Base-by-base conservation (phyloP, 30 jellyfish, hydroid and myxozoan genomes). In the Cassiopea andromeda region DNA sequence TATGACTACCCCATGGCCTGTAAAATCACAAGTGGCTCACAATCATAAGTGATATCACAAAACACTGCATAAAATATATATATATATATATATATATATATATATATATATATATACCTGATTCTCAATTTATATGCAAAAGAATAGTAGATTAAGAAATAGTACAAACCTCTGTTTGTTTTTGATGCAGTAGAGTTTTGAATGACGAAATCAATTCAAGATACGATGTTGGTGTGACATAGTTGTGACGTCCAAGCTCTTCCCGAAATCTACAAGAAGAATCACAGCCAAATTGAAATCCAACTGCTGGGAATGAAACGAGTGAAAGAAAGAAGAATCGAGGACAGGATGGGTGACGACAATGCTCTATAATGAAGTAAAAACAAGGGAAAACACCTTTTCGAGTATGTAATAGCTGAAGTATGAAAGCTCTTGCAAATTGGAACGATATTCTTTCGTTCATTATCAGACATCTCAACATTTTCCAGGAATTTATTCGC, bases 161-260 rank as follows among this genome's bases (percentile, higher is more conserved):
- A 4, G 4, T 61, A 80, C 88, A 43, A 27, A 95, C 99, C 98
- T 96, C 99, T 38, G 96, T 95, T 79, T 89, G 96, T 77, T 96
- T 96, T 73, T 92, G 98, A 43, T 89, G 78, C 61, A 96, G 97
- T 54, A 96, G 72, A 43, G 83, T 96, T 83, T 96, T 96, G 80
- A 96, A 96, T 17, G 98, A 88, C 0, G 98, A 86, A 44, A 96
- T 96, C 86, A 96, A 84, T 90, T 96, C 99, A 64, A 96, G 83
- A 75, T 96, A 96, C 17, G 99, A 96, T 17, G 99, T 96, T 5
- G 99, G 99, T 47, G 99, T 96, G 60, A 96, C 99, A 88, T 96
- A 96, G 75, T 96, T 96, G 83, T 90, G 97, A 17, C 99, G 97
- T 27, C 99, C 99, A 50, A 89, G 98, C 76, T 96, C 98, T 57